A percentile compares a stretch with the other conserved stretches of the same genome.
Conservation (phyloP, 2,888 invertebrate genomes). For the Caenorhabditis macrosperma region DNA sequence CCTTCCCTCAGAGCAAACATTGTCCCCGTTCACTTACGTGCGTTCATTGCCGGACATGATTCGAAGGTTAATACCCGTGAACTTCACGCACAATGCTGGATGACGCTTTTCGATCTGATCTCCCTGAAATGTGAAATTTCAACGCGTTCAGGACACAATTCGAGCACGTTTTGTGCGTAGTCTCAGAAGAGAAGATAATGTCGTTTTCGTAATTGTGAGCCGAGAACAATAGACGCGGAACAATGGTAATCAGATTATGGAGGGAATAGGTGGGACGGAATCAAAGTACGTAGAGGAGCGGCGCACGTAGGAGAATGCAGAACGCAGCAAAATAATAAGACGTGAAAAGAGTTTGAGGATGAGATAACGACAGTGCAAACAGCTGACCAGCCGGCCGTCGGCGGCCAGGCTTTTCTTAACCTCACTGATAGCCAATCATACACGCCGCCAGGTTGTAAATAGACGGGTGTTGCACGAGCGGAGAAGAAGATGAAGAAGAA, state of each 20-base stretch:
- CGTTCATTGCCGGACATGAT: slow-evolving; percentile 50
- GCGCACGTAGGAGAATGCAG: slow-evolving; percentile 13
- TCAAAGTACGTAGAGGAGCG: neutral
- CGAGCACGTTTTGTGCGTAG: slow-evolving; percentile 1
- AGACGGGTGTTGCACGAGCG: slow-evolving; percentile 26
- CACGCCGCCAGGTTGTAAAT: slow-evolving; percentile 32
- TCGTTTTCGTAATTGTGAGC: neutral
- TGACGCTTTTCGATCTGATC: slow-evolving; percentile 33
- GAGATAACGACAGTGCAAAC: slow-evolving; percentile 55
- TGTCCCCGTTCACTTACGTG: slow-evolving; percentile 42
- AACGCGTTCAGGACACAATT: neutral
- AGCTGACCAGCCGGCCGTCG: slow-evolving; percentile 52
- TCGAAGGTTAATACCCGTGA: slow-evolving; percentile 48
- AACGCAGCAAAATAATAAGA: slow-evolving; percentile 16
- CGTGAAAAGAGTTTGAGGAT: neutral
- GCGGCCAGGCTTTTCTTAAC: slow-evolving; percentile 48
- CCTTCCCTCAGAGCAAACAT: neutral
- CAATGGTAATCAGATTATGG: slow-evolving; percentile 7
- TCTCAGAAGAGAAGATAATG: neutral
- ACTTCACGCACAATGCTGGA: slow-evolving; percentile 33
- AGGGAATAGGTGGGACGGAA: slow-evolving; percentile 1
- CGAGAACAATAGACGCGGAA: slow-evolving; percentile 1
- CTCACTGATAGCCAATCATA: slow-evolving; percentile 59
- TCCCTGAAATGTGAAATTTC: slow-evolving; percentile 21
- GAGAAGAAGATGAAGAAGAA: neutral